Conservation (phyloP, 1,140 invertebrate species). For the Lordiphosa collinella region DNA sequence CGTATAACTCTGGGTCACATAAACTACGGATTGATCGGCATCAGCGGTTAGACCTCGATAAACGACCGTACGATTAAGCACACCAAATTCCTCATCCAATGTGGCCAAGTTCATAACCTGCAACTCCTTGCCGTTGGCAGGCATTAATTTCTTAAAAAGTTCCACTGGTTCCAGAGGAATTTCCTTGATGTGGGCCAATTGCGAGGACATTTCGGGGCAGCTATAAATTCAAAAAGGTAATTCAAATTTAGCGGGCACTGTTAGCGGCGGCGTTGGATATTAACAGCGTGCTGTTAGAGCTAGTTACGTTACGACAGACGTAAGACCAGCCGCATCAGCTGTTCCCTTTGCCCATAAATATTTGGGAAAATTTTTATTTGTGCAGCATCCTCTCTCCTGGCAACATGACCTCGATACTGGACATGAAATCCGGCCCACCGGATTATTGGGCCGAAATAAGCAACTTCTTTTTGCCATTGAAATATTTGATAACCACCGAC, state of each 20-base stretch:
- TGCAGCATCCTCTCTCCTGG: conserved; percentile 4
- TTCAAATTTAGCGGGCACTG: conserved; percentile 1
- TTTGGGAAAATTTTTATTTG: too few species aligned
- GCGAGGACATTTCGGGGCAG: conserved; percentile 32
- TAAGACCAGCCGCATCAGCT: neutral
- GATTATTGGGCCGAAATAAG: conserved; percentile 73
- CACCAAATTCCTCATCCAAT: conserved; percentile 53
- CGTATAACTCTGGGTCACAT: conserved; percentile 65
- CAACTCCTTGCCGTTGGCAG: neutral
- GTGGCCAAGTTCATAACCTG: conserved; percentile 67
- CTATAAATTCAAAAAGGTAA: neutral
- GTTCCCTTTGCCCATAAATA: neutral
- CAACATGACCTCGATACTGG: conserved; percentile 65
- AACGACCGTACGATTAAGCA: conserved; percentile 65
- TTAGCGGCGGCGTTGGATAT: neutral
- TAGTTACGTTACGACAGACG: neutral
- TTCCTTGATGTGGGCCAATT: conserved; percentile 41
- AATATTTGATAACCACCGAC: conserved; percentile 72
- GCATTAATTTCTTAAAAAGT: conserved; percentile 45
- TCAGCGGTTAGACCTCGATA: conserved; percentile 48
- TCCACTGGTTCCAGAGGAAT: conserved; percentile 40
- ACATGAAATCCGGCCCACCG: conserved; percentile 67
- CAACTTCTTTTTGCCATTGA: conserved; percentile 74
- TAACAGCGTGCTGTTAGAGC: conserved; percentile 1
- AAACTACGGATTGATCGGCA: conserved; percentile 43